Percentiles rank a stretch among this genome's conserved stretches.
Evolutionary conservation across 2,888 invertebrate species (phyloP).

Genomic region (Iselma pallidipennis): DNA sequence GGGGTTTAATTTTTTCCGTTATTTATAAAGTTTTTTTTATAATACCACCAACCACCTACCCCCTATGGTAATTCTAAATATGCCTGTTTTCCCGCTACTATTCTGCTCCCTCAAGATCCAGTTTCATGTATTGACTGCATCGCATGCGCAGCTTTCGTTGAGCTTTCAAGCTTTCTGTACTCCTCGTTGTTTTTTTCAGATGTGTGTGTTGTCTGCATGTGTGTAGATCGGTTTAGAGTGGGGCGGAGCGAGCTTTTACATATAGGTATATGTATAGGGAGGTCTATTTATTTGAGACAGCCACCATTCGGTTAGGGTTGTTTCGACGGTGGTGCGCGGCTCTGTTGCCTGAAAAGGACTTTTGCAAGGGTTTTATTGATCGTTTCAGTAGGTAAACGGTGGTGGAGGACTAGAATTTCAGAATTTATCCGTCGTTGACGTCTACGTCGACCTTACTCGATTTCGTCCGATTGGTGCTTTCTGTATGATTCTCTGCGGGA

Average conservation of each 20-base stretch:
- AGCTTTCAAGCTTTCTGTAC: neutral
- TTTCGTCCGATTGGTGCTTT: conserved; percentile 20
- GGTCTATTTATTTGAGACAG: too few relatives aligned
- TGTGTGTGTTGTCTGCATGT: neutral
- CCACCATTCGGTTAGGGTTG: too few relatives aligned
- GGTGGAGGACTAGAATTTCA: conserved; percentile 9
- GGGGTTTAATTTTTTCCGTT: too few relatives aligned
- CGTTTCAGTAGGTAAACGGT: neutral
- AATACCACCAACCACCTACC: too few relatives aligned
- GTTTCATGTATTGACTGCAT: neutral
- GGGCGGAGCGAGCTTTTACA: neutral
- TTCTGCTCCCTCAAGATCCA: too few relatives aligned
- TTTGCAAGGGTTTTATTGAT: conserved; percentile 3
- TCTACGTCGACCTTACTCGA: conserved; percentile 16
- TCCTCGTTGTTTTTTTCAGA: neutral
- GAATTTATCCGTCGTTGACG: conserved; percentile 23
- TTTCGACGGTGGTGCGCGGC: neutral
- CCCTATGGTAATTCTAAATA: too few relatives aligned
- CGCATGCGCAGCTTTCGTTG: neutral
- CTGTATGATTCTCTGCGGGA: neutral
- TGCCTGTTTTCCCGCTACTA: too few relatives aligned
- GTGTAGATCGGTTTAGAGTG: neutral
- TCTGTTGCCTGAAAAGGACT: neutral
- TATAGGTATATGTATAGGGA: too few relatives aligned
- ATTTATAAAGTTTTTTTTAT: too few relatives aligned